These are phyloP conservation scores for Biston stratarius DNA, from an alignment of 2,888 invertebrate species.

Conservation along the genomic window DNA sequence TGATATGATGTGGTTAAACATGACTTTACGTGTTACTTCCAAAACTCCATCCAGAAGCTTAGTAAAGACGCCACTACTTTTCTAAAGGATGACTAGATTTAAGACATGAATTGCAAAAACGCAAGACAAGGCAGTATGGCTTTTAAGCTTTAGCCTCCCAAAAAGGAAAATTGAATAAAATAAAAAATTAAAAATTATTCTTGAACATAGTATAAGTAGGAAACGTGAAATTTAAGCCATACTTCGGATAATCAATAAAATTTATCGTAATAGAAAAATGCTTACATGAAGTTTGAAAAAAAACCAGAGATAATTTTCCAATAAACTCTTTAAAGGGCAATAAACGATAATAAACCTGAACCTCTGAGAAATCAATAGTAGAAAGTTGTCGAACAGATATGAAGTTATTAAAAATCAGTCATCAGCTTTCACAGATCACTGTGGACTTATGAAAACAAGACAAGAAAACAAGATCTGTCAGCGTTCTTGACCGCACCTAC, in stretches of 20 bases:
- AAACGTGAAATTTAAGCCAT: too few species aligned
- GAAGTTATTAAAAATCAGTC: constrained; percentile 40
- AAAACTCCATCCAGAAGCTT: too few species aligned
- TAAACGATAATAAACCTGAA: constrained; percentile 37
- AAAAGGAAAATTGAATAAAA: too few species aligned
- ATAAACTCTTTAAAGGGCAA: constrained; percentile 27
- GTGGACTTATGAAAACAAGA: constrained; percentile 25
- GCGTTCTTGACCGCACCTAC: constrained; percentile 31
- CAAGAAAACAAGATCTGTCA: constrained; percentile 23
- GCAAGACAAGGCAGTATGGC: too few species aligned
- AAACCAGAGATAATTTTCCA: background rate
- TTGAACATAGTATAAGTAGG: too few species aligned
- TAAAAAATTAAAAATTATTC: too few species aligned
- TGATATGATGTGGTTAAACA: too few species aligned
- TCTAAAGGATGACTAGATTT: too few species aligned
- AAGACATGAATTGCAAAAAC: too few species aligned
- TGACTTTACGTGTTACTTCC: too few species aligned
- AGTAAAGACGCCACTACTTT: too few species aligned
- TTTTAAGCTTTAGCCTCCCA: too few species aligned
- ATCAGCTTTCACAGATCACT: constrained; percentile 36
- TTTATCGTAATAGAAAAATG: background rate
- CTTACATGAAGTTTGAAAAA: background rate
- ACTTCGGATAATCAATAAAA: background rate
- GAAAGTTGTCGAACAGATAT: constrained; percentile 40
- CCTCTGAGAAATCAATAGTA: constrained; percentile 41